These are phyloP conservation scores for Scomber scombrus DNA, from an alignment of 2,113 vertebrate species.

Conservation along the genomic window DNA sequence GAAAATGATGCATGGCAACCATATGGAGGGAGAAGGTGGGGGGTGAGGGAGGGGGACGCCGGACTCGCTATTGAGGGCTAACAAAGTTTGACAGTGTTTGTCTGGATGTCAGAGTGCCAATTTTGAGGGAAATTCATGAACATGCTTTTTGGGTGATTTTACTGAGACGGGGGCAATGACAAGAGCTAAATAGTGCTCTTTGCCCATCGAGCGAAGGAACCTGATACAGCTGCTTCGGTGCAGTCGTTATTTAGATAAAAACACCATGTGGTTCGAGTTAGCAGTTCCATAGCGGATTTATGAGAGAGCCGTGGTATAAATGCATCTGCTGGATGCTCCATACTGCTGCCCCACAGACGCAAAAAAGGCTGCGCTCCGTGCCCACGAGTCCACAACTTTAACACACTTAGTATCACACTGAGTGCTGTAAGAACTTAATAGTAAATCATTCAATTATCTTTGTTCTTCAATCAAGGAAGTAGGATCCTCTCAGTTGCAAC, in stretches of 20 bases:
- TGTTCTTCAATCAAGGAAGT: conserved; percentile 49
- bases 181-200: conserved; percentile 68
- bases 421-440: conserved; percentile 34
- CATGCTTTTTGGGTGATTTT: conserved; percentile 75
- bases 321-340: conserved; percentile 72
- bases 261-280: conserved; percentile 83
- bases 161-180: conserved; percentile 64
- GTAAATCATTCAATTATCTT: conserved; percentile 58
- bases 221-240: conserved; percentile 70
- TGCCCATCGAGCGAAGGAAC: conserved; percentile 68
- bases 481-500: conserved; percentile 24
- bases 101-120: conserved; percentile 75
- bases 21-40: conserved; percentile 54
- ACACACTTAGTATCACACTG: conserved; percentile 31
- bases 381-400: conserved; percentile 30
- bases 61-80: conserved; percentile 64
- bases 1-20: conserved; percentile 73
- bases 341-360: conserved; percentile 36
- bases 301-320: conserved; percentile 71
- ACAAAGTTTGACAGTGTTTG: conserved; percentile 84
- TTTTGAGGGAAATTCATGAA: conserved; percentile 75
- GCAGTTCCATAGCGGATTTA: conserved; percentile 78
- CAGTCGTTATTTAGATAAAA: conserved; percentile 83
- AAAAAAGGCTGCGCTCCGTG: conserved; percentile 1
- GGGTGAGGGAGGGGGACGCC: conserved; percentile 11